A percentile compares a stretch with the other conserved stretches of the same genome.
These are phyloP conservation scores for Lasioglossum calceatum DNA, from an alignment of 2,888 invertebrate species.

Conservation along the genomic window DNA sequence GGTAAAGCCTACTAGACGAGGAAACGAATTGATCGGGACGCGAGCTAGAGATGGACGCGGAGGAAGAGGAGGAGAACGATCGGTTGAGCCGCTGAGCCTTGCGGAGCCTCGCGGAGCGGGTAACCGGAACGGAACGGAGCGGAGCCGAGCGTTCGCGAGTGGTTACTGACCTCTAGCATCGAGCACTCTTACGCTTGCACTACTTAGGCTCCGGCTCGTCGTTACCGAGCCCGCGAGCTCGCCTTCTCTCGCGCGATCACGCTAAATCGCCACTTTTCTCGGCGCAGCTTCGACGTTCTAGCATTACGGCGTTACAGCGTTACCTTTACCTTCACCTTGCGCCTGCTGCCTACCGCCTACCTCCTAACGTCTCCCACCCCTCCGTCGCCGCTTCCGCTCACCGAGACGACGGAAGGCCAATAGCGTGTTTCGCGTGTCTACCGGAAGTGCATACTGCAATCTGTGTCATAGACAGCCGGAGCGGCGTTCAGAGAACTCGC, in stretches of 20 bases:
- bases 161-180: slow-evolving; percentile 78
- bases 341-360: slow-evolving; percentile 31
- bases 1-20: not conserved
- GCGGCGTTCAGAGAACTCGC: not conserved
- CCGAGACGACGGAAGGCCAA: slow-evolving; percentile 49
- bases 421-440: slow-evolving; percentile 32
- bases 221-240: slow-evolving; percentile 57
- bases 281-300: slow-evolving; percentile 38
- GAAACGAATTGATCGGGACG: slow-evolving; percentile 14
- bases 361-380: slow-evolving; percentile 9
- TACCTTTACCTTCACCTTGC: slow-evolving; percentile 79
- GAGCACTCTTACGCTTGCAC: slow-evolving; percentile 84
- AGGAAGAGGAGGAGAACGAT: slow-evolving; percentile 58
- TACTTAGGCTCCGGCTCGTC: slow-evolving; percentile 81
- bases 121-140: slow-evolving; percentile 79
- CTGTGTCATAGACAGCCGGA: slow-evolving; percentile 48
- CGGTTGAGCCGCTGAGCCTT: not conserved
- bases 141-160: slow-evolving; percentile 70
- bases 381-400: slow-evolving; percentile 36
- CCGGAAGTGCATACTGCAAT: slow-evolving; percentile 47
- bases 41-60: not conserved
- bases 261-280: slow-evolving; percentile 70
- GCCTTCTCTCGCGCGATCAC: slow-evolving; percentile 53
- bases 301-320: slow-evolving; percentile 48
- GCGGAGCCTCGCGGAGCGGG: slow-evolving; percentile 64